A percentile compares a stretch with the other conserved stretches of the same genome.
phyloP scores from a whole-genome alignment of 2,797 vertebrate genomes.

The Enteromius mattozi region DNA sequence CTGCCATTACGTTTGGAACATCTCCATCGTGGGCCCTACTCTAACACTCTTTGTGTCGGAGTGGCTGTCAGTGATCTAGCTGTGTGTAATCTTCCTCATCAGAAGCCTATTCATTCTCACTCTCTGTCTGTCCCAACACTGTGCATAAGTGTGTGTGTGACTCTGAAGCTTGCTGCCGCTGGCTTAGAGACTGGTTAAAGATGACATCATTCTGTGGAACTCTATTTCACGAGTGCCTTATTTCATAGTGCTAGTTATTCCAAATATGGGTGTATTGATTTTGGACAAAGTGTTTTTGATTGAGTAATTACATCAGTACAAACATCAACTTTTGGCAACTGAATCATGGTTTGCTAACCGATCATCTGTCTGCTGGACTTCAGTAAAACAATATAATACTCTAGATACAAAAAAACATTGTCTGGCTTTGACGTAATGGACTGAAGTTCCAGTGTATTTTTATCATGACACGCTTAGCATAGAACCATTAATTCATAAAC shows the following conservation, averaged over 20 bases:
- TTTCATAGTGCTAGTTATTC: neutral
- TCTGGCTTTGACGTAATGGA: neutral
- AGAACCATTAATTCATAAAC: neutral
- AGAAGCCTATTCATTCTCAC: constrained; percentile 61
- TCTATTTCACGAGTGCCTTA: neutral
- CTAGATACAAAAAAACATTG: neutral
- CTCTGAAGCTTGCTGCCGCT: neutral
- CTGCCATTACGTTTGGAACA: constrained; percentile 76
- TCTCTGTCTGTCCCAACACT: constrained; percentile 48
- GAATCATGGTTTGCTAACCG: neutral
- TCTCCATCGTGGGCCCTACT: constrained; percentile 69
- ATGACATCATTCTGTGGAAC: constrained; percentile 32
- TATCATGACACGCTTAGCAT: neutral
- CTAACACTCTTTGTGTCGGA: constrained; percentile 52
- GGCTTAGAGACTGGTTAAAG: neutral
- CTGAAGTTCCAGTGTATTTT: neutral
- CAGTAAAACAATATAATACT: neutral
- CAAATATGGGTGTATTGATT: neutral
- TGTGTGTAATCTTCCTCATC: constrained; percentile 62
- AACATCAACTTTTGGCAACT: neutral
- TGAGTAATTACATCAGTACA: neutral
- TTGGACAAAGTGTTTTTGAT: neutral
- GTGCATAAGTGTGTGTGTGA: constrained; percentile 22
- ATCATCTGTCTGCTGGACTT: neutral
- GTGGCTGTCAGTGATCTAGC: constrained; percentile 54